Conservation (phyloP, 1,140 invertebrate species). For the Doryteuthis pealeii region DNA sequence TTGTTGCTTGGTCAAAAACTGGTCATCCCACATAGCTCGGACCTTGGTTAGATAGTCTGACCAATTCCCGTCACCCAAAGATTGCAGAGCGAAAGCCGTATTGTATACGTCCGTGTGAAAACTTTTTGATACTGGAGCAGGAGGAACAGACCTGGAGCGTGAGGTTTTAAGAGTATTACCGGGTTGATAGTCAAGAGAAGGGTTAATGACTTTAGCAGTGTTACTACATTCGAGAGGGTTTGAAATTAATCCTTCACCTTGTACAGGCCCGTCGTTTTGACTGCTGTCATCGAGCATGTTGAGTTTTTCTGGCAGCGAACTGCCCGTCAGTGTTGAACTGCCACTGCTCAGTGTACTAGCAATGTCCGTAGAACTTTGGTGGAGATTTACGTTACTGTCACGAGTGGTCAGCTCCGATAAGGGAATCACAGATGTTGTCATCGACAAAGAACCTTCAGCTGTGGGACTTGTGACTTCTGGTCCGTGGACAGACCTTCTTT, state of each 20-base stretch:
- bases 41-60: slow-evolving; percentile 52
- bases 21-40: slow-evolving; percentile 50
- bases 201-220: slow-evolving; percentile 19
- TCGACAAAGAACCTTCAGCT: not conserved
- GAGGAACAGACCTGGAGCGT: slow-evolving; percentile 22
- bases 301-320: not conserved
- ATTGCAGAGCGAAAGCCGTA: slow-evolving; percentile 54
- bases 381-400: not conserved
- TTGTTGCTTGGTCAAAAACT: slow-evolving; percentile 30
- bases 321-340: slow-evolving; percentile 2
- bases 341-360: not conserved
- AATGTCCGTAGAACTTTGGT: not conserved
- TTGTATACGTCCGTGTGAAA: slow-evolving; percentile 55
- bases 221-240: slow-evolving; percentile 15
- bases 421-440: not conserved
- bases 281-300: not conserved
- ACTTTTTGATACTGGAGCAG: slow-evolving; percentile 31
- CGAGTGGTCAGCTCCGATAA: not conserved
- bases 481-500: not conserved
- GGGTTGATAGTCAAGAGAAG: slow-evolving; percentile 20
- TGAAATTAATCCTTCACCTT: slow-evolving; percentile 12
- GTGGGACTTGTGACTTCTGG: not conserved
- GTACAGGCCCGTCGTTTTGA: not conserved
- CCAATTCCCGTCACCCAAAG: slow-evolving; percentile 42
- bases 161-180: slow-evolving; percentile 11